Conservation (phyloP, 2,888 invertebrate genomes). For the Heliothis peltigera region DNA sequence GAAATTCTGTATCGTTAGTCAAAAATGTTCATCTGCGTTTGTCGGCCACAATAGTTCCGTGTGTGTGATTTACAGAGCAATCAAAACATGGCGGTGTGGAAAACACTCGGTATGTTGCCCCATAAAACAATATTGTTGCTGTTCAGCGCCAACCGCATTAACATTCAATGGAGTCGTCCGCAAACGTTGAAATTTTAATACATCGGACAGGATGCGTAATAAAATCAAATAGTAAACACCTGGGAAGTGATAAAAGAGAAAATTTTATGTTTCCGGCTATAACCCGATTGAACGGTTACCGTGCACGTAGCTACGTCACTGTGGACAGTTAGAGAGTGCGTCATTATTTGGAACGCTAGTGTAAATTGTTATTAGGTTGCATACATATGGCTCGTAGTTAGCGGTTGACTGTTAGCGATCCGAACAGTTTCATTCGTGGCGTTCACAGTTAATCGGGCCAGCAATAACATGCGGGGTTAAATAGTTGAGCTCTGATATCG, state of each 20-base stretch:
- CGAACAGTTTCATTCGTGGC: conserved; percentile 31
- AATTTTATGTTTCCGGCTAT: conserved; percentile 37
- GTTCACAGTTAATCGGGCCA: conserved; percentile 40
- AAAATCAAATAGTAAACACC: conserved; percentile 54
- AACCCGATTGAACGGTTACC: conserved; percentile 31
- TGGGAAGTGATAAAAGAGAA: conserved; percentile 38
- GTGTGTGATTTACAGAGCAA: conserved; percentile 55
- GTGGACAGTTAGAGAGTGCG: conserved; percentile 3
- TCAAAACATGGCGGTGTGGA: conserved; percentile 46
- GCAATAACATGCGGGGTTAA: conserved; percentile 35
- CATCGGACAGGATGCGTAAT: conserved; percentile 33
- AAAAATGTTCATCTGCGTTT: conserved; percentile 54
- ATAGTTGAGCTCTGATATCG: conserved; percentile 35
- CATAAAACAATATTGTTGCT: conserved; percentile 52
- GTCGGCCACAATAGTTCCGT: conserved; percentile 46
- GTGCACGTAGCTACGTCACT: conserved; percentile 9
- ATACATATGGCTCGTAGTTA: conserved; percentile 23
- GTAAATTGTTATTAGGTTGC: conserved; percentile 37
- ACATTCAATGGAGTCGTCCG: conserved; percentile 56
- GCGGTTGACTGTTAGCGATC: conserved; percentile 32
- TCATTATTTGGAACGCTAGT: conserved; percentile 38
- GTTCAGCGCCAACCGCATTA: conserved; percentile 49
- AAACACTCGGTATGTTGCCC: conserved; percentile 43
- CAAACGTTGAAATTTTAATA: conserved; percentile 56
- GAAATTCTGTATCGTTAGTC: conserved; percentile 43